Conservation (phyloP, 2,797 vertebrate genomes). For the Lutjanus argentimaculatus region DNA sequence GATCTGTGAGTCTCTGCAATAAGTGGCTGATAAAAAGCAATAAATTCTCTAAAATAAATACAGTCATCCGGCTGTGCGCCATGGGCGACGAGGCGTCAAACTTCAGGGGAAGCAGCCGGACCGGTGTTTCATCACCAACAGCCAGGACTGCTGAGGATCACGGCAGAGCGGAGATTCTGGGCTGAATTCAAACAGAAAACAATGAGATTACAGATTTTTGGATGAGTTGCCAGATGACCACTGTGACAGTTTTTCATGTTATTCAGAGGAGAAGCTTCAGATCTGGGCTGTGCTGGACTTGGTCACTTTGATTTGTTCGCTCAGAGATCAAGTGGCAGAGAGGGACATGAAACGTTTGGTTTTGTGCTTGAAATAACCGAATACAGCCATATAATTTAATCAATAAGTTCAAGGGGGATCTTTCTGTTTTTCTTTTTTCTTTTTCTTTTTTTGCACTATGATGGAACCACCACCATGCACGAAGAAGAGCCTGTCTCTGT, state of each 20-base stretch:
- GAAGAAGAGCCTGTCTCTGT: constrained; percentile 93
- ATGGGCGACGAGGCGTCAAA: constrained; percentile 85
- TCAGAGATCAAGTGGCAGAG: constrained; percentile 75
- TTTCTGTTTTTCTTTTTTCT: constrained; percentile 38
- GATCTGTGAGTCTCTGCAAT: constrained; percentile 80
- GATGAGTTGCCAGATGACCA: constrained; percentile 72
- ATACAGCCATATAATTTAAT: constrained; percentile 79
- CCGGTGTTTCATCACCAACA: constrained; percentile 70
- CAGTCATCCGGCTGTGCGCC: constrained; percentile 72
- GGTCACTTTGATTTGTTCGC: constrained; percentile 78
- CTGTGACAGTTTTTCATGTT: constrained; percentile 84
- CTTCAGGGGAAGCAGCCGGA: constrained; percentile 81
- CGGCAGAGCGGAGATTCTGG: constrained; percentile 51
- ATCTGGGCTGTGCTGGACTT: constrained; percentile 77
- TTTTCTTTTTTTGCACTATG: constrained; percentile 78
- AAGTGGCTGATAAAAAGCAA: constrained; percentile 84
- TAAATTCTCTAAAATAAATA: constrained; percentile 80
- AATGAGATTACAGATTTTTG: constrained; percentile 61
- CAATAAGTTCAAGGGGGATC: constrained; percentile 69
- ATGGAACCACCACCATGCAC: constrained; percentile 92
- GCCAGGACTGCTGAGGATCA: constrained; percentile 67
- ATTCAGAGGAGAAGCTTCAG: constrained; percentile 60
- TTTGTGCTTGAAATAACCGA: constrained; percentile 68
- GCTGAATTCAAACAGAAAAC: constrained; percentile 55
- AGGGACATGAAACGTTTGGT: constrained; percentile 73